A percentile compares a stretch with the other conserved stretches of the same genome.
Evolutionary conservation across 2,888 invertebrate species (phyloP).

Genomic region (Conistra vaccinii): DNA sequence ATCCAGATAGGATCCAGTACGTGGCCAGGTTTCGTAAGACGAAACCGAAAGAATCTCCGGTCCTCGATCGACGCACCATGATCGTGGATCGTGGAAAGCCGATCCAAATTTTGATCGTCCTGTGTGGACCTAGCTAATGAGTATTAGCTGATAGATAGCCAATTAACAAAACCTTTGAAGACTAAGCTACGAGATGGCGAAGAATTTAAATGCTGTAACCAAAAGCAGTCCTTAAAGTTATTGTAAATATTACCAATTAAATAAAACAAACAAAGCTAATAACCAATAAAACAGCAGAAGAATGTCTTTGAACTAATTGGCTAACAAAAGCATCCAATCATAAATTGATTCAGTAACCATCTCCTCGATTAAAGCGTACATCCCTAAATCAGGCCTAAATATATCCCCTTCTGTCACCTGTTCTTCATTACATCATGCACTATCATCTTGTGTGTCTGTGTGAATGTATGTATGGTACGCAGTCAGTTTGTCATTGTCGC

Average conservation of each 20-base stretch:
- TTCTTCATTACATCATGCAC: constrained; percentile 49
- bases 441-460: constrained; percentile 25
- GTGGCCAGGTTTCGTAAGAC: too few relatives aligned
- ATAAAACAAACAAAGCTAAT: neutral
- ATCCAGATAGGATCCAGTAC: too few relatives aligned
- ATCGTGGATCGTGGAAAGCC: too few relatives aligned
- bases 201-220: neutral
- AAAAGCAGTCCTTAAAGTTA: neutral
- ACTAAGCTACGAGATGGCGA: neutral
- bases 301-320: constrained; percentile 9
- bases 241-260: neutral
- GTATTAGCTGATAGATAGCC: neutral
- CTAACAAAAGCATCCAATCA: constrained; percentile 25
- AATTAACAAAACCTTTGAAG: neutral
- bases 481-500: constrained; percentile 58
- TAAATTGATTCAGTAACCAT: constrained; percentile 37
- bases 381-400: constrained; percentile 57
- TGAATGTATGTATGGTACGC: constrained; percentile 22
- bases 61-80: too few relatives aligned
- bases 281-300: constrained; percentile 7
- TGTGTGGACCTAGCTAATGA: too few relatives aligned
- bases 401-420: constrained; percentile 58
- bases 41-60: too few relatives aligned
- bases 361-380: constrained; percentile 34
- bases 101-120: too few relatives aligned